Base-by-base conservation (phyloP, 2,797 vertebrate genomes). In the Alfaro cultratus region DNA sequence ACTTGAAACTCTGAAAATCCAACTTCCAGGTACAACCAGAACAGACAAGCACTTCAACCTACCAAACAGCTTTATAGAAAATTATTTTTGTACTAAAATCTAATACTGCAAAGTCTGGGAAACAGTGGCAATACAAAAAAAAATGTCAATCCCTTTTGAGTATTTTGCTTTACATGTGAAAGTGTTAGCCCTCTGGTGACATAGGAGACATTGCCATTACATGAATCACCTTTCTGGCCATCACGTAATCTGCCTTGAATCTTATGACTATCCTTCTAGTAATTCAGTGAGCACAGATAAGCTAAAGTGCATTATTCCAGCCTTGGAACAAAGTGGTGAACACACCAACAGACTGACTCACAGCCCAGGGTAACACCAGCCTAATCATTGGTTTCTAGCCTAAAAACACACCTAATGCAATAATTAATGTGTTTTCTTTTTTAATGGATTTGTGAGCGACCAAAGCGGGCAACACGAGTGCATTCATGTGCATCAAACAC, bases 341-440 rank as follows among this genome's bases (percentile, higher is more conserved):
- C 53, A 46, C 11, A 70, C 21, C 70, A 55, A 71, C 39, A 18
- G 21, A 26, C 73, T n/a, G 55, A 73, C 26, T 64, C 11, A 43
- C 36, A 5, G 45, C 53, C 53, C 3, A 53, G 36, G 34, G 51
- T 11, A 72, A 46, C 1, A 13, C 4, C 47, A 8, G 71, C 15
- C 46, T 70, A 79, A 80, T 73, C 23, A 45, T 43, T 83, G 79
- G 71, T 77, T 85, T 83, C n/a, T 72, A 51, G 67, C 43, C 72
- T 64, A 72, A 82, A 88, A 81, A 68, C 64, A 34, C 62, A 82
- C 62, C 41, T 76, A 77, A 74, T 55, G 47, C 10, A 1, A 60
- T 73, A 76, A 84, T 49, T 57, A 83, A 81, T 74, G 73, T 75
- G 83, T 78, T 90, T 89, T 86, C 81, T 79, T 80, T 88, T 76